Conservation (phyloP, 2,113 vertebrate species). For the Panthera tigris region DNA sequence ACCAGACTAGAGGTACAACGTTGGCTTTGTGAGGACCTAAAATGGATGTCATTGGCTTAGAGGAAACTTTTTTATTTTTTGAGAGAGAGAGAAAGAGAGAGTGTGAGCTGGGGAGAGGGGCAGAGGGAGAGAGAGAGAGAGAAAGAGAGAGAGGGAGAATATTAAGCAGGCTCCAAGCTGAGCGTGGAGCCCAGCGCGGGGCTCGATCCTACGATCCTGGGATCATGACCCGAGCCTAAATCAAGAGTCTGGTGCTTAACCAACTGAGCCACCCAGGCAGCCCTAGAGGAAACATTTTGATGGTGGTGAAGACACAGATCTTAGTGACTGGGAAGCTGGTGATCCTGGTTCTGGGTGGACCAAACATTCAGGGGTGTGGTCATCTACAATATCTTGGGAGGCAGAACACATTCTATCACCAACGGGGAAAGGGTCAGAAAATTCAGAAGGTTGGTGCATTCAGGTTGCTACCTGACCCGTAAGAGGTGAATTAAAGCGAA, state of each 20-base stretch:
- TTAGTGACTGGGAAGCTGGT: not conserved
- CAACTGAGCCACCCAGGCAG: too few relatives aligned
- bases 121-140: too few relatives aligned
- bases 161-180: too few relatives aligned
- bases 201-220: too few relatives aligned
- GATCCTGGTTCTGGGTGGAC: not conserved
- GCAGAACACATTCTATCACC: not conserved
- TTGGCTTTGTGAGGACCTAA: not conserved
- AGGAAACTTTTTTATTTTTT: not conserved
- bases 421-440: not conserved
- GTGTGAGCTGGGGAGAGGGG: too few relatives aligned
- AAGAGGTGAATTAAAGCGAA: not conserved
- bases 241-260: too few relatives aligned
- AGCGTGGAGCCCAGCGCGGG: too few relatives aligned
- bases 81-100: too few relatives aligned
- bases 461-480: too few relatives aligned
- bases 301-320: not conserved
- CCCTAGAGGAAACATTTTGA: not conserved
- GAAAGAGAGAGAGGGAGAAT: too few relatives aligned
- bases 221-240: too few relatives aligned
- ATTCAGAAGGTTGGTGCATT: not conserved
- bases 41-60: not conserved
- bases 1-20: not conserved
- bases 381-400: not conserved
- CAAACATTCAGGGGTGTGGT: not conserved